Evolutionary conservation across 2,797 vertebrate species (phyloP), one percentile per base, ranked within the genome.

Genomic region (Glyptemys insculpta): DNA sequence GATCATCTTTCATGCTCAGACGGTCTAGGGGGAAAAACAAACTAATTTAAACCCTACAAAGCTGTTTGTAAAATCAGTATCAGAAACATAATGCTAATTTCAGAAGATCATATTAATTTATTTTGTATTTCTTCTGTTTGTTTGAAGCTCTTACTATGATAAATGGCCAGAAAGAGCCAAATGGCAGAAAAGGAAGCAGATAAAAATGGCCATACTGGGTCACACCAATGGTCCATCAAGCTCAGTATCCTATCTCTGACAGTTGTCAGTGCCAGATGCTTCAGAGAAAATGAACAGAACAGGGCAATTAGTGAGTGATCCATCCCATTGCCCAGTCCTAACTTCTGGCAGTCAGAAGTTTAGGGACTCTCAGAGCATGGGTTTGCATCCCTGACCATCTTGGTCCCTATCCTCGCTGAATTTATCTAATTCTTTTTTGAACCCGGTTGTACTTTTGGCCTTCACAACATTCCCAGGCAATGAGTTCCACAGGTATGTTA

Each of bases 1-100:
- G 98, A 2, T 98, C 95, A 62, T 99, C 99, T 90, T 99, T 99
- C 95, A 96, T 52, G 76, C 93, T 98, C 91, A 99, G 97, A 15
- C 98, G 99, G 2, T 99, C 99, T 99, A 89, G 31, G 80, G 82
- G 86, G 47, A 85, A 65, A 91, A 89, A 95, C 44, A 91, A 29
- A 29, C 37, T 19, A 83, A 88, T 41, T 85, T 41, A n/a, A 76
- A 25, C 41, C 56, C 6, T 7, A 27, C 89, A 94, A 91, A 72
- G 74, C 56, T 81, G 65, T 31, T 78, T 87, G 65, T 72, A 80
- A 81, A 5, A 31, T 81, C 12, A 2, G 47, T 29, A 29, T 14
- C 79, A 86, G 41, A 3, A 54, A 29, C 15, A 52, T 25, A 2
- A 2, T 1, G 12, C 31, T 84, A 74, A 56, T 0, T 56, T 52